These are phyloP conservation scores for Sinelater perroti DNA, from an alignment of 2,888 invertebrate species.

Conservation along the genomic window DNA sequence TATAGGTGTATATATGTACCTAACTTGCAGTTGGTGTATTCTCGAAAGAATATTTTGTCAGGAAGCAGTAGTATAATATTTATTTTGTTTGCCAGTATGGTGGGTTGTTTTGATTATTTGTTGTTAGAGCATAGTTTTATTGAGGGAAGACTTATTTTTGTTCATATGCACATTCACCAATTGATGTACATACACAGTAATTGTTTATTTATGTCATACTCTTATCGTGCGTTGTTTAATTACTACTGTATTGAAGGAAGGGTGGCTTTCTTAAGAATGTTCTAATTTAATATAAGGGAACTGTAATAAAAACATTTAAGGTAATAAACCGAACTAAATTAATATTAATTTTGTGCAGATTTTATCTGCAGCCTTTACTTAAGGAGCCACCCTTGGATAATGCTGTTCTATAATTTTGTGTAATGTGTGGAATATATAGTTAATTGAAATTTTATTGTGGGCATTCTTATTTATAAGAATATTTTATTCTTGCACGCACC, in stretches of 20 bases:
- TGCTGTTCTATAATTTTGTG: neutral
- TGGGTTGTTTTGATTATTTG: slow-evolving; percentile 35
- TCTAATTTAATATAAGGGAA: too few species aligned
- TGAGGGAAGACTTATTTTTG: neutral
- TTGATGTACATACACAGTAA: neutral
- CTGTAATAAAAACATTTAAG: too few species aligned
- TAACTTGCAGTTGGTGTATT: slow-evolving; percentile 48
- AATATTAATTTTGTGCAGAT: too few species aligned
- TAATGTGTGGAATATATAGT: slow-evolving; percentile 21
- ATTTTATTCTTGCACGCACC: too few species aligned
- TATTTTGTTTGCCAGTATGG: slow-evolving; percentile 29
- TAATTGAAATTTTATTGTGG: slow-evolving; percentile 26
- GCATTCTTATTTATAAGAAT: slow-evolving; percentile 38
- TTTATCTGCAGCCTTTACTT: too few species aligned
- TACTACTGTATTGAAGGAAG: too few species aligned
- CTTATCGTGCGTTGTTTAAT: too few species aligned
- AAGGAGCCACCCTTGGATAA: slow-evolving; percentile 15
- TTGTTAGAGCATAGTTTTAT: slow-evolving; percentile 27
- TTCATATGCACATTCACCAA: slow-evolving; percentile 10
- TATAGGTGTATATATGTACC: slow-evolving; percentile 53
- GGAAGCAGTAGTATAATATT: slow-evolving; percentile 25
- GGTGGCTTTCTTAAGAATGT: too few species aligned
- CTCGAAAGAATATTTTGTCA: slow-evolving; percentile 40
- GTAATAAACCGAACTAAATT: too few species aligned
- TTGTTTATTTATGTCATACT: too few species aligned